Base-by-base conservation (phyloP, 2,888 invertebrate species). In the Emmelina monodactyla region DNA sequence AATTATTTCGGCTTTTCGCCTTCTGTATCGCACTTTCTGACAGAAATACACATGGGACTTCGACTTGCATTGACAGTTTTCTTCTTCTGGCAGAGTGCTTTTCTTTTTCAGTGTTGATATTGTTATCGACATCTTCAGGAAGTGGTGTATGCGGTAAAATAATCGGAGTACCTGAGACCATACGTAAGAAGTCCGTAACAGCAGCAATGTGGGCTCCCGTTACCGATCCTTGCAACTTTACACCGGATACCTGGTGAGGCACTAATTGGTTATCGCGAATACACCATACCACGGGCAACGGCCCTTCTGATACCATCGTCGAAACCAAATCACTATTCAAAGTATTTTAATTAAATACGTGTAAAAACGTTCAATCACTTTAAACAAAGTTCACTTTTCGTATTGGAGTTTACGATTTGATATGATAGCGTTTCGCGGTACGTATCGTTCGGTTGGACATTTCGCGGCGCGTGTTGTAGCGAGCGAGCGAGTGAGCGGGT, bases 221-320 rank as follows among this genome's bases (percentile, higher is more conserved):
- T 41, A 86, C 78, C 39, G 82, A 83, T 41, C 86, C 86, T 61
- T 86, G 85, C 51, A 87, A 78, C 49, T 85, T 76, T 46, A 87
- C 85, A 51, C 86, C 85, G 39, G 85, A 85, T 47, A 87, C 76
- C 62, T 86, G 85, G 44, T 86, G 82, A 46, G 87, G 86, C 59
- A 85, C 82, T 79, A 85, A 84, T 62, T 83, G 83, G 69, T 86
- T 84, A 73, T 85, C 84, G 65, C 85, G 83, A 61, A 83, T 76
- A 78, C 85, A 86, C 86, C 85, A 86, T 62, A 86, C 85, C 51
- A 86, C 85, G 68, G 82, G 81, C 68, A 82, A 51, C 56, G 80
- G 72, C 64, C 83, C 83, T 62, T 83, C 81, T 45, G 85, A 84
- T 63, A 85, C 84, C 85, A 85, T 85, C 60, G 67, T 83, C 62